Base-by-base conservation (phyloP, 2,888 invertebrate genomes). In the Ceriagrion tenellum region DNA sequence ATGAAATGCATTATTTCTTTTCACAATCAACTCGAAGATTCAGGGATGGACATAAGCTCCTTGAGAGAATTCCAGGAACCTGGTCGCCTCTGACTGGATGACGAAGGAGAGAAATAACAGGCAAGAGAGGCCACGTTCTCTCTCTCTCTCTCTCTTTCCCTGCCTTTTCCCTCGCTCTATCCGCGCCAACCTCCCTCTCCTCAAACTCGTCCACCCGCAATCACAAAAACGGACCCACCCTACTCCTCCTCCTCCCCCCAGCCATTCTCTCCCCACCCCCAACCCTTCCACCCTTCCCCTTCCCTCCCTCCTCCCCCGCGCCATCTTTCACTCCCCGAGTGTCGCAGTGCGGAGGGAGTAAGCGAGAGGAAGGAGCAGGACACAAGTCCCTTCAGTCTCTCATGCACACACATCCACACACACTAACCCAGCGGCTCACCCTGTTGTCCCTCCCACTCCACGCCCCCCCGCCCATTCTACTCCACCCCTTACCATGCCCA, bases 331-430 rank as follows among this genome's bases (percentile, higher is more conserved):
- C 55, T 40, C 90, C 35, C 91, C 30, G 63, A 91, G 91, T 91
- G 91, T 91, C 91, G 91, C 91, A 91, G 20, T 91, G 90, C 90
- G 90, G 47, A 47, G 47, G 47, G 47, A 47, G 47, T 47, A 47
- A 47, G 8, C 4, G 91, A 59, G 90, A 91, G 88, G 47, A 47
- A 47, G 47, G 88, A 88, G 88, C 40, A 88, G 88, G 63, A 91
- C 47, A 47, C 47, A 47, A 47, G 4, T 47, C 91, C 91, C 91
- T 91, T 91, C n/a, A 56, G 90, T 56, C 63, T 35, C 63, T 30
- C n/a, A n/a, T n/a, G 18, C 91, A 35, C 56, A 56, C n/a, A 30
- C 59, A 59, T 20, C 6, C 91, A 16, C 90, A 59, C 56, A 40
- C 56, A 35, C 35, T 0, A 23, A 35, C 63, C 16, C 63, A 18